Evolutionary conservation across 2,113 vertebrate species (phyloP), one percentile per base, ranked within the genome.

Genomic region (Petrocephalus zakoni): DNA sequence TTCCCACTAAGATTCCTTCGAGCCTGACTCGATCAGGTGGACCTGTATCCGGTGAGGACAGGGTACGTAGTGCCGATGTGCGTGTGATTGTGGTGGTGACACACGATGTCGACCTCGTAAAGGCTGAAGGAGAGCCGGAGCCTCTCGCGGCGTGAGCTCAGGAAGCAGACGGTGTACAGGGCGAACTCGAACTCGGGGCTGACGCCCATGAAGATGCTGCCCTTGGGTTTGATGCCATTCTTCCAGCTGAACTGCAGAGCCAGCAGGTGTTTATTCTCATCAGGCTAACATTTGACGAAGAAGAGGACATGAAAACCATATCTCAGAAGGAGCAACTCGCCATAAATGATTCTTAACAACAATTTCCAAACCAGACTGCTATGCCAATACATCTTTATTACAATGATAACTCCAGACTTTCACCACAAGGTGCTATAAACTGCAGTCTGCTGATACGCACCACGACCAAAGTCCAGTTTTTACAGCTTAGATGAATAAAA

Each of bases 161-260:
- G 95, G 92, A 96, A 96, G 91, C 95, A 95, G 90, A 96, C 92
- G 1, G 96, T 96, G 92, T 96, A 96, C 87, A 96, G 93, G 51
- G 96, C 94, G 0, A 96, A 94, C 92, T 96, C 96, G 13, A 96
- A 96, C 93, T 96, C 96, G 0, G 96, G 96, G 89, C 96, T 96
- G 93, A 96, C 95, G 0, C 96, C 96, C 2, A 96, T 91, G 91
- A 96, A 96, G 92, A 96, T 95, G 94, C 96, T 96, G 61, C 96
- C 95, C 91, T 95, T 95, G 49, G 95, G 94, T 90, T 96, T 96
- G 78, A 96, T 94, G 0, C 95, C 96, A 0, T 95, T 91, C 93
- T 96, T 96, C 96, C 96, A 96, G 93, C 94, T 95, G 92, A 96
- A 96, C 93, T 96, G 96, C 25, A 96, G 92, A 0, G 95, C 94